phyloP scores from a whole-genome alignment of 2,888 invertebrate species.

The Pyrrhia umbra region DNA sequence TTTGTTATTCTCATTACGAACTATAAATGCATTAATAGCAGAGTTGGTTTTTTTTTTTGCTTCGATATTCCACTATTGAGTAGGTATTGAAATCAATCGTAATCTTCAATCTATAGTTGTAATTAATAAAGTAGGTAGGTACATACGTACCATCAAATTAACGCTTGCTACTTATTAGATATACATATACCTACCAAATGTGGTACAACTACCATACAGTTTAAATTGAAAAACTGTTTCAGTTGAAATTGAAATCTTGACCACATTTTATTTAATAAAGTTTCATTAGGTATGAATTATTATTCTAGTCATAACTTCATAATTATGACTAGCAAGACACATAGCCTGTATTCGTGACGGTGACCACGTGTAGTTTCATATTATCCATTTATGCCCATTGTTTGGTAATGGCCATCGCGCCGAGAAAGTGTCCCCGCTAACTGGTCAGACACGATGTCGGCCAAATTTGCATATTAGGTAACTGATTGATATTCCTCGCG shows the following conservation, averaged over 20 bases:
- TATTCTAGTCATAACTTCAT: conserved; percentile 44
- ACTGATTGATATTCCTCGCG: conserved; percentile 62
- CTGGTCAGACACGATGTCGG: conserved; percentile 80
- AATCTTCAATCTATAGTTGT: too few relatives aligned
- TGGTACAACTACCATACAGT: too few relatives aligned
- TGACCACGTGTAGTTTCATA: conserved; percentile 59
- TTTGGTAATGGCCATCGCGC: conserved; percentile 78
- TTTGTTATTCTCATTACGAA: background rate
- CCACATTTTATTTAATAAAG: background rate
- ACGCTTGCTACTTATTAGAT: too few relatives aligned
- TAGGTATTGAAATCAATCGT: background rate
- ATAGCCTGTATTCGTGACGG: conserved; percentile 47
- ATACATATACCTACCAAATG: too few relatives aligned
- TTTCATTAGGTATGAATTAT: conserved; percentile 22
- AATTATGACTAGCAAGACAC: conserved; percentile 37
- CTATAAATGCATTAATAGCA: background rate
- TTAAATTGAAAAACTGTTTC: background rate
- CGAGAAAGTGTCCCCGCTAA: conserved; percentile 83
- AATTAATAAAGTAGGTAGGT: too few relatives aligned
- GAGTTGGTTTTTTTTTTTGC: background rate
- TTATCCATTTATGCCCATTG: conserved; percentile 77
- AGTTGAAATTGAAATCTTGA: background rate
- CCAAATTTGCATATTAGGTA: conserved; percentile 83
- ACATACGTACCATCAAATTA: too few relatives aligned
- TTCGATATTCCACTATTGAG: too few relatives aligned